Evolutionary conservation across 2,888 invertebrate genomes (phyloP).

Genomic region (Pheosia gnoma): DNA sequence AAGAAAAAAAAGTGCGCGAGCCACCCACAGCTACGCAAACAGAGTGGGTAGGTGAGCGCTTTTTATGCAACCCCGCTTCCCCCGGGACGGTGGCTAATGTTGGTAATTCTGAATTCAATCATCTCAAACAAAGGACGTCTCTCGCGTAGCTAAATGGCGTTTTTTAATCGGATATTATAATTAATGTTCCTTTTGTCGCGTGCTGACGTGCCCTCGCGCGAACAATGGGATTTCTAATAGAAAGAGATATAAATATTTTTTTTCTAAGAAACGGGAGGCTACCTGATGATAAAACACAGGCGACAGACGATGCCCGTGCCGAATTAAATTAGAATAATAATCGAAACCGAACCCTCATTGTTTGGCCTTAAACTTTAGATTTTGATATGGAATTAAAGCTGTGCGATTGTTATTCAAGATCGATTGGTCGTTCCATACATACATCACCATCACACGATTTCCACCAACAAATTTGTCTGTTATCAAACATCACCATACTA

Average conservation of each 20-base stretch:
- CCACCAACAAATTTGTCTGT: not conserved
- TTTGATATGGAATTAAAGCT: conserved; percentile 44
- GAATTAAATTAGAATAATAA: conserved; percentile 81
- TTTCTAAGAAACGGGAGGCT: conserved; percentile 79
- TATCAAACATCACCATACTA: not conserved
- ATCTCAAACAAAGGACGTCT: conserved; percentile 80
- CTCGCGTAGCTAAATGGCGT: conserved; percentile 81
- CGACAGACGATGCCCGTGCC: conserved; percentile 67
- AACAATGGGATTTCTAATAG: conserved; percentile 83
- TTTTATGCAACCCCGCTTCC: conserved; percentile 56
- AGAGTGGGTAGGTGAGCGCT: conserved; percentile 51
- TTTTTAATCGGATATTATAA: conserved; percentile 85
- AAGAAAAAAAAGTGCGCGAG: conserved; percentile 47
- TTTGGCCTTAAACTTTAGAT: conserved; percentile 48
- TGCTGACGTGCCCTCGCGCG: conserved; percentile 82
- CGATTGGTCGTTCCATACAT: conserved; percentile 21
- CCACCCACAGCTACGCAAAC: conserved; percentile 46
- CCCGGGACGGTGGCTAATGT: conserved; percentile 71
- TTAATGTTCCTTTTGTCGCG: conserved; percentile 85
- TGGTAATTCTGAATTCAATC: conserved; percentile 81
- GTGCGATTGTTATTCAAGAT: conserved; percentile 34
- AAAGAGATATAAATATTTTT: conserved; percentile 80
- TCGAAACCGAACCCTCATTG: conserved; percentile 65
- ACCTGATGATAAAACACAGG: conserved; percentile 82
- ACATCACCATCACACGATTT: conserved; percentile 14